Evolutionary conservation across 1,140 invertebrate genomes (phyloP), one percentile per base, ranked within the genome.

Genomic region (Charaxes varanes): DNA sequence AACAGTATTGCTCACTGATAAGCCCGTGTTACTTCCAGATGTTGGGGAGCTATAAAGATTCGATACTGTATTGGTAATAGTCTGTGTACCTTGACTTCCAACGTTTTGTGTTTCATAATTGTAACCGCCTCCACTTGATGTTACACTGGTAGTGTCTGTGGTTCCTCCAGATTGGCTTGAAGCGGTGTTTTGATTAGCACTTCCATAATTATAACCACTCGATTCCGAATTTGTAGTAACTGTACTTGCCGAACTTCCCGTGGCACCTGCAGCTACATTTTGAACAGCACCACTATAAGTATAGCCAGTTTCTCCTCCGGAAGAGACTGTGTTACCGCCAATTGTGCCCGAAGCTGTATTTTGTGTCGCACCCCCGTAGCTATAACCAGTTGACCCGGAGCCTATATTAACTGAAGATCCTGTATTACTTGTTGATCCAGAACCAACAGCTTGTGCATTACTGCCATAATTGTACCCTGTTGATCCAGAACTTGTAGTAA

Each of bases 131-230:
- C 30, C 8, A 33, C 6, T 28, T 19, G 36, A 36, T 18, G 15
- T 26, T 23, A 17, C 26, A 3, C 17, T 22, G 18, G n/a, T 4
- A 4, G 17, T 22, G 13, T 16, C 8, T 6, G 22, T 34, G 1
- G 17, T 17, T n/a, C 16, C 10, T 11, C 16, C 16, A 11, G 6
- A n/a, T 6, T 12, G 10, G 5, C 14, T 21, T 10, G 35, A 23
- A 8, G 14, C 43, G 31, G 37, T 47, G 12, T 18, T 45, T 43
- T 53, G 28, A 14, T 23, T 15, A n/a, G 18, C 36, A 12, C 36
- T 32, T 7, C 16, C 26, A 23, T 48, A 45, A 30, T 6, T 45
- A 38, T 53, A 58, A 12, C 41, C 54, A 19, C 46, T 23, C 5
- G 26, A 30, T 2, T 8, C 30, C 14, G 26, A 30, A 6, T 8